Base-by-base conservation (phyloP, 2,113 vertebrate species). In the Gracilinanus agilis region DNA sequence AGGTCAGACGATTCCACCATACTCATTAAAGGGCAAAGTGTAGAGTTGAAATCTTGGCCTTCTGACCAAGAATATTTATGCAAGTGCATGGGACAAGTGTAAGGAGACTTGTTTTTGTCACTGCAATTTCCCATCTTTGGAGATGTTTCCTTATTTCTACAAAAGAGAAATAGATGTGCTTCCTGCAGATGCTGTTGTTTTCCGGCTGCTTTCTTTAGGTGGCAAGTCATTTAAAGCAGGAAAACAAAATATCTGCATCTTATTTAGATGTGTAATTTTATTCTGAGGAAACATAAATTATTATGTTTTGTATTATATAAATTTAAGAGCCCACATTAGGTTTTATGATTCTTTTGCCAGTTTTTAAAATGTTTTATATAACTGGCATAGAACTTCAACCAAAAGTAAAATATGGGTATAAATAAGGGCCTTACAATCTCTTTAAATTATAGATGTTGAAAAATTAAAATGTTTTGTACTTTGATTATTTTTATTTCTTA, bases 401-500 rank as follows among this genome's bases (percentile, higher is more conserved):
- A 96, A 97, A 97, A 97, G 96, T 97, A 94, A 97, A 98, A 96
- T 97, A 97, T 83, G 67, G 97, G 90, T 98, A 98, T 98, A 98
- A 98, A 98, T 98, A 98, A 98, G 98, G 98, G 98, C 97, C 98
- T 98, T 98, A 96, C 95, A 98, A 94, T 98, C 98, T 98, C 95
- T 98, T 83, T 99, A 99, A 99, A 99, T 98, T 99, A 99, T 98
- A 98, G 97, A 98, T 98, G 97, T 98, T 97, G 89, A 96, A 98
- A 97, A 98, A 98, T 94, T 96, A 97, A 98, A 97, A 98, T 98
- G 98, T 99, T 99, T 99, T 99, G 97, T 99, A 98, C 98, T 98
- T 96, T 55, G 90, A 97, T 98, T 98, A 98, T 99, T 99, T 99
- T 98, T 99, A 99, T 99, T 98, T 98, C 98, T 98, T 98, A 98